These are phyloP conservation scores for Pygathrix nemaeus DNA, from an alignment of 2,113 vertebrate genomes.

Conservation along the genomic window DNA sequence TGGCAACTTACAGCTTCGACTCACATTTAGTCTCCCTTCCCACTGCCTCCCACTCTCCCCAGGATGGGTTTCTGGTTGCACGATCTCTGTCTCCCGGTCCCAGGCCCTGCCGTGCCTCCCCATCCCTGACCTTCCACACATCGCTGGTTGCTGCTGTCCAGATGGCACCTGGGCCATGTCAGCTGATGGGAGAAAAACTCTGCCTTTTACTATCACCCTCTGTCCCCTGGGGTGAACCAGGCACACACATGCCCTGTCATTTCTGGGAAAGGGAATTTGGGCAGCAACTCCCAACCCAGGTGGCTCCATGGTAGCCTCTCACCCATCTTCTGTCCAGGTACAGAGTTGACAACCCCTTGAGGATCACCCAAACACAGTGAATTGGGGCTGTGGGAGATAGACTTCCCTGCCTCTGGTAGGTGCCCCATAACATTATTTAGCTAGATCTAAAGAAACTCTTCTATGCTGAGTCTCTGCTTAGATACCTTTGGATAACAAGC, in stretches of 20 bases:
- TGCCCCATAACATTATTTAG: neutral
- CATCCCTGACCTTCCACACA: no score
- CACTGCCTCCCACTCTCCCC: neutral
- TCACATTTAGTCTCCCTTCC: neutral
- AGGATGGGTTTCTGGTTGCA: neutral
- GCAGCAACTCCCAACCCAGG: neutral
- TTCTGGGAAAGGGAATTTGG: neutral
- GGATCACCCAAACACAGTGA: accelerated
- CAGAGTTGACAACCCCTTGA: neutral
- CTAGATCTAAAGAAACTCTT: neutral
- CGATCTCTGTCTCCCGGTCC: neutral
- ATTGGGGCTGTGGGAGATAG: accelerated
- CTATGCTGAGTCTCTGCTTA: neutral
- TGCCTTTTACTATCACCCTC: neutral
- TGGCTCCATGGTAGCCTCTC: neutral
- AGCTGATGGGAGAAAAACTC: neutral
- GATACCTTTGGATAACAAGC: neutral
- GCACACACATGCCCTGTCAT: neutral
- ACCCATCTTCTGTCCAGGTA: neutral
- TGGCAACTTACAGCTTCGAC: neutral
- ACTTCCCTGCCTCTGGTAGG: neutral
- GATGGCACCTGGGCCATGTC: neutral
- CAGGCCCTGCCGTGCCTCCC: neutral
- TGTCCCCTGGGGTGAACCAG: neutral
- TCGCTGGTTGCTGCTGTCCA: neutral